Evolutionary conservation across 2,888 invertebrate species (phyloP), one percentile per base, ranked within the genome.

Genomic region (Phytoseiulus persimilis): DNA sequence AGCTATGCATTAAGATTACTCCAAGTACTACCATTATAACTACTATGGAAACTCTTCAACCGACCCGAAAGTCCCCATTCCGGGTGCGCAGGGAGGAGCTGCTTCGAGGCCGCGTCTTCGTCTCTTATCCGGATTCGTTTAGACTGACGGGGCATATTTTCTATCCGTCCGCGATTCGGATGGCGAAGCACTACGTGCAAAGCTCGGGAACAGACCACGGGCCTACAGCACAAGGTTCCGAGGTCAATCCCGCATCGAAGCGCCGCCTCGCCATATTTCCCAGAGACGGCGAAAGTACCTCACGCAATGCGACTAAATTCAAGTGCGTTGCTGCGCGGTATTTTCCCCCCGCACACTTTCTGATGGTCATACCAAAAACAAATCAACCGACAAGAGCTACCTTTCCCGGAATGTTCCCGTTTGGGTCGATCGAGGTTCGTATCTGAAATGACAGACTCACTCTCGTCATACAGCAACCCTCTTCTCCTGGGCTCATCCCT

Each of bases 1-100:
- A 87, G 33, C 87, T 87, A 87, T 87, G 87, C 87, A 87, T 87
- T 65, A 32, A 45, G 32, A 87, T 45, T 83, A 83, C 3, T 83
- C 31, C 83, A 32, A 5, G 18, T 83, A 83, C 31, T 83, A 83
- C 83, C 18, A 83, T 83, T 83, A 83, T 33, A 23, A 83, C 31
- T 83, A 83, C 83, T 31, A 83, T 33, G 32, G 28, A 18, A 39
- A 32, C 32, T 87, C 87, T 65, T 18, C 23, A 28, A 65, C 18
- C 65, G 65, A 65, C 65, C 65, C 2, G 65, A 39, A 39, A 9
- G 39, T 39, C 39, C 39, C 65, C 65, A 23, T 11, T 23, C 14
- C 18, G 65, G 65, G 28, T 11, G 14, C 18, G 65, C 65, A 65
- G 65, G 65, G 65, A 65, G 18, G 65, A 23, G 65, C 11, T 39